phyloP scores from a whole-genome alignment of 2,888 invertebrate species.

The Cremastinae sp. region DNA sequence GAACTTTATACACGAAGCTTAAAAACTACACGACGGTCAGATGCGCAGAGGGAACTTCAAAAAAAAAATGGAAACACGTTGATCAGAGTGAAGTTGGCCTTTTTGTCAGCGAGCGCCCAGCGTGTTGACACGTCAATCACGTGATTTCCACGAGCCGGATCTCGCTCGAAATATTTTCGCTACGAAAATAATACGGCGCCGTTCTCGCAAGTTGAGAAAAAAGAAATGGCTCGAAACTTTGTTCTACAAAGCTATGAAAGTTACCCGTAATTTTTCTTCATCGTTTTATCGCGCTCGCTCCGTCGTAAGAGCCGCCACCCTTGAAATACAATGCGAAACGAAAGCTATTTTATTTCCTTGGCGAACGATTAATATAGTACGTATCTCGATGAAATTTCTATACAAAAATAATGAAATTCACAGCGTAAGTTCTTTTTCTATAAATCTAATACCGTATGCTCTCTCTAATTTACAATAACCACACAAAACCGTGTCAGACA shows the following conservation, averaged over 20 bases:
- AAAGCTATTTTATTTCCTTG: slow-evolving; percentile 42
- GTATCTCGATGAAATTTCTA: slow-evolving; percentile 50
- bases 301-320: neutral
- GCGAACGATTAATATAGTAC: slow-evolving; percentile 43
- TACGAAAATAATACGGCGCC: slow-evolving; percentile 9
- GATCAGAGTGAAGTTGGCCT: slow-evolving; percentile 60
- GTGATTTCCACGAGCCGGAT: slow-evolving; percentile 8
- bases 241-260: slow-evolving; percentile 62
- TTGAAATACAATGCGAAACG: slow-evolving; percentile 22
- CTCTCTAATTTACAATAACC: slow-evolving; percentile 50
- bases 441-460: slow-evolving; percentile 6
- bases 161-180: neutral
- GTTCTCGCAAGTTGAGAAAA: slow-evolving; percentile 7
- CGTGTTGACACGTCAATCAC: slow-evolving; percentile 43
- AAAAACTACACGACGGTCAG: slow-evolving; percentile 50
- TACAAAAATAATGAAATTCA: slow-evolving; percentile 62
- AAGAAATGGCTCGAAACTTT: slow-evolving; percentile 49
- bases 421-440: slow-evolving; percentile 29
- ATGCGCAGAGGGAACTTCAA: slow-evolving; percentile 35
- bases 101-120: slow-evolving; percentile 41
- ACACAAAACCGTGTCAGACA: slow-evolving; percentile 50
- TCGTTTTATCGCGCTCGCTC: slow-evolving; percentile 27
- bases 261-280: slow-evolving; percentile 60
- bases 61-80: slow-evolving; percentile 35
- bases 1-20: slow-evolving; percentile 56